These are phyloP conservation scores for Ammodytes dubius DNA, from an alignment of 2,113 vertebrate species.

Conservation along the genomic window DNA sequence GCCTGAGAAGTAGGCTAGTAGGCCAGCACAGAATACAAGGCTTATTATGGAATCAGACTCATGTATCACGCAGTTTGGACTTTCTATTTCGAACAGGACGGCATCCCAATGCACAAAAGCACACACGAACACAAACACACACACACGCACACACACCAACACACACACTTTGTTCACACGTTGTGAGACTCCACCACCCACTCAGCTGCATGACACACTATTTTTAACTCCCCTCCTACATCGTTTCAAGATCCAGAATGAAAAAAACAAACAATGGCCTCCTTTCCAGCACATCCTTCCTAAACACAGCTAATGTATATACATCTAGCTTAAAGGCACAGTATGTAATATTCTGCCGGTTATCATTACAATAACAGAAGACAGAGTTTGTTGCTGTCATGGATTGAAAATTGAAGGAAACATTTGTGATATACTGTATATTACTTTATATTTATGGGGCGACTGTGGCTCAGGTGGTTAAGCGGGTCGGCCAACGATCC, in stretches of 20 bases:
- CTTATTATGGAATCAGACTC: constrained; percentile 15
- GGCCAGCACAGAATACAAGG: constrained; percentile 11
- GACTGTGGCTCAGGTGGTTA: too few species aligned
- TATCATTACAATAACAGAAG: too few species aligned
- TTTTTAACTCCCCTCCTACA: constrained; percentile 48
- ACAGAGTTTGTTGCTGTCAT: too few species aligned
- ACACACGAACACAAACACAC: neutral
- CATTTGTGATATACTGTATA: too few species aligned
- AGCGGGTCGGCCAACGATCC: too few species aligned
- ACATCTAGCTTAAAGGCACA: too few species aligned
- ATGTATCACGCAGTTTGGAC: neutral
- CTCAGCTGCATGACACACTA: constrained; percentile 25
- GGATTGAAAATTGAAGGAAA: too few species aligned
- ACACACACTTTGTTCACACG: neutral
- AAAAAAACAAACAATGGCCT: neutral
- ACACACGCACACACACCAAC: neutral
- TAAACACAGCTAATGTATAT: neutral
- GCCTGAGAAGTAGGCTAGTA: constrained; percentile 37
- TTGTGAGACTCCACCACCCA: constrained; percentile 34
- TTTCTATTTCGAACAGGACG: constrained; percentile 11
- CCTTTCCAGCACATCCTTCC: neutral
- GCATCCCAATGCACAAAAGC: neutral
- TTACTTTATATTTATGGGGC: too few species aligned
- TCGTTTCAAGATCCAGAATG: constrained; percentile 14
- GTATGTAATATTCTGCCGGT: too few species aligned